Evolutionary conservation across 1,140 invertebrate genomes (phyloP).

Genomic region (Brachionus angularis): DNA sequence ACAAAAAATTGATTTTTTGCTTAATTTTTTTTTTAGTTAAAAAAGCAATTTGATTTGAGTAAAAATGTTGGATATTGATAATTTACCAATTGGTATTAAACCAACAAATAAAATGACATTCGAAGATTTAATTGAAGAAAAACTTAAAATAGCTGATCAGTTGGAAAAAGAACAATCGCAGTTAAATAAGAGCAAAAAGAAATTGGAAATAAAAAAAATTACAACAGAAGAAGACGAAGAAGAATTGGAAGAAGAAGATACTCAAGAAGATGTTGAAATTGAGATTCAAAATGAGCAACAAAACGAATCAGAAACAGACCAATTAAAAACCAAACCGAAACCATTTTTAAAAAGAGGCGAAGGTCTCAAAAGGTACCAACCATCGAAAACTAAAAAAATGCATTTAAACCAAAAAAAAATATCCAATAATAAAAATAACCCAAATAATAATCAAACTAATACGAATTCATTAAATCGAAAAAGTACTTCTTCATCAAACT

Average conservation of each 20-base stretch:
- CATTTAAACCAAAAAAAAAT: neutral
- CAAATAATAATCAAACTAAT: no score
- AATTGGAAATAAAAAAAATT: conserved; percentile 11
- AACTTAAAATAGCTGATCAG: conserved; percentile 36
- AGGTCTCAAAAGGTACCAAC: conserved; percentile 37
- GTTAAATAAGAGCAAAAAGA: neutral
- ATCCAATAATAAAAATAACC: no score
- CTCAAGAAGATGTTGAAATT: neutral
- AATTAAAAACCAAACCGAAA: neutral
- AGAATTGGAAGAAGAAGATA: neutral
- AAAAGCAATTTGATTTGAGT: no score
- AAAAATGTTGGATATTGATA: conserved; percentile 36
- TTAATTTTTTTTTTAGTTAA: no score
- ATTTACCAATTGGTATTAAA: conserved; percentile 20
- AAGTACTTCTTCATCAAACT: neutral
- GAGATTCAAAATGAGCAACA: neutral
- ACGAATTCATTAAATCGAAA: neutral
- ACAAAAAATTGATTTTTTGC: neutral
- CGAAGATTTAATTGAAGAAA: conserved; percentile 31
- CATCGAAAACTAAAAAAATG: neutral
- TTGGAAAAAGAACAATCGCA: conserved; percentile 5
- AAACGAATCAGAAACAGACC: neutral
- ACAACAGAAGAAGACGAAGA: neutral
- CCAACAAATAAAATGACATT: conserved; percentile 23
- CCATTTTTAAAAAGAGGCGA: conserved; percentile 33